Conservation (phyloP, 2,888 invertebrate genomes). For the Cybosia mesomella region DNA sequence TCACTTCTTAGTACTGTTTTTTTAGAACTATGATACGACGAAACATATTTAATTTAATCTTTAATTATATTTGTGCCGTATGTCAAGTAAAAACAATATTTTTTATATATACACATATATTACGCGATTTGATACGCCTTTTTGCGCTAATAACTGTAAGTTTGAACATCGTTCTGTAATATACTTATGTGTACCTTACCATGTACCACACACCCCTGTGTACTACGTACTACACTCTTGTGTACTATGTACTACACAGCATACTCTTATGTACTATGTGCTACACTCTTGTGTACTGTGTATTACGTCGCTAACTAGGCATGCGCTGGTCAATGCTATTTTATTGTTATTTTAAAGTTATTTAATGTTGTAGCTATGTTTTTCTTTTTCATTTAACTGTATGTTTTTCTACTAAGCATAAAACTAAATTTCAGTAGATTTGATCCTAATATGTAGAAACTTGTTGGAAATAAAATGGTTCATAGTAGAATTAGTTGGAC, state of each 20-base stretch:
- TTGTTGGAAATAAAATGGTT: constrained; percentile 15
- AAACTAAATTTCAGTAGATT: constrained; percentile 15
- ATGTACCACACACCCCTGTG: constrained; percentile 10
- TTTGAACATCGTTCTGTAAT: constrained; percentile 59
- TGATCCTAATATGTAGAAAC: constrained; percentile 2
- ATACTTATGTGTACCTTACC: constrained; percentile 8
- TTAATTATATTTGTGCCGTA: no score
- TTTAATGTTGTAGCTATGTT: background rate
- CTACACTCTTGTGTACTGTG: constrained; percentile 12
- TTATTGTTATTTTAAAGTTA: constrained; percentile 16
- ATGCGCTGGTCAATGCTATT: constrained; percentile 28
- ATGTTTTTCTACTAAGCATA: constrained; percentile 10
- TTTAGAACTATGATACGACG: no score
- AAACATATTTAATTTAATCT: no score
- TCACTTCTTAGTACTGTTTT: no score
- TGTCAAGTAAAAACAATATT: constrained; percentile 20
- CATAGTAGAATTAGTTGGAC: no score
- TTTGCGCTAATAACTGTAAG: constrained; percentile 23
- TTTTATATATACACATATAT: background rate
- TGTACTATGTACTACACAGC: constrained; percentile 9
- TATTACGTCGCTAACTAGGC: constrained; percentile 47
- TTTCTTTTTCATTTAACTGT: background rate
- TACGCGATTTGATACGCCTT: constrained; percentile 15
- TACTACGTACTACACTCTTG: constrained; percentile 3
- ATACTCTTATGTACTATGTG: constrained; percentile 1